Evolutionary conservation across 2,888 invertebrate species (phyloP), one percentile per base, ranked within the genome.

Genomic region (Drosophila tripunctata): DNA sequence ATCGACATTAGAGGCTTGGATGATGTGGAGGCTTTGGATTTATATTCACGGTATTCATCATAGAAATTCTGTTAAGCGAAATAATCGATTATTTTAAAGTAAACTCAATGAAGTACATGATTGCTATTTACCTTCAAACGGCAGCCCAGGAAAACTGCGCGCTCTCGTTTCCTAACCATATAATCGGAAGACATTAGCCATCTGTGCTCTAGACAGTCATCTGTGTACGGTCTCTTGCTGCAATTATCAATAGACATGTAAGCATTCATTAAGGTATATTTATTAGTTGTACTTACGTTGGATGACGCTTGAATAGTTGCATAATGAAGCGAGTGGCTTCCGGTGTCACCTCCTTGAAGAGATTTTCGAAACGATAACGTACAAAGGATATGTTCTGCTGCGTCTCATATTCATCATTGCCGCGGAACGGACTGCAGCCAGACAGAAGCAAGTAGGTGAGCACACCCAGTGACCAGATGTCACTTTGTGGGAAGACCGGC

Each of bases 391-490:
- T 97, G 92, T 99, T 98, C 91, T 97, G 96, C 77, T 95, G 94
- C 4, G 97, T 97, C 91, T 98, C 98, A 15, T 94, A 93, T 61
- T 95, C 95, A 78, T 95, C 95, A 2, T 92, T 92, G 2, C 98
- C 98, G 63, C 93, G 93, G 94, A 98, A 99, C 43, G 99, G 98
- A 52, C 98, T 96, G 61, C 94, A 95, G 12, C 99, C 99, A 3
- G 98, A 98, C 73, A 99, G 92, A 92, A 99, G 93, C 38, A 98
- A 93, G 92, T 99, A 99, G 0, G 97, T 93, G 4, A 99, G 92
- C 8, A 97, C 97, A 51, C 98, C 99, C 48, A 99, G 94, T 15
- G 97, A 96, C 99, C 99, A 99, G 84, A 99, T 95, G 92, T 99
- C 99, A 2, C 97, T 96, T 90, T 97, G 96, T 1, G 96, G 96